A percentile compares a stretch with the other conserved stretches of the same genome.
Conservation (phyloP, 2,797 vertebrate species). For the Philypnodon macrostomus region DNA sequence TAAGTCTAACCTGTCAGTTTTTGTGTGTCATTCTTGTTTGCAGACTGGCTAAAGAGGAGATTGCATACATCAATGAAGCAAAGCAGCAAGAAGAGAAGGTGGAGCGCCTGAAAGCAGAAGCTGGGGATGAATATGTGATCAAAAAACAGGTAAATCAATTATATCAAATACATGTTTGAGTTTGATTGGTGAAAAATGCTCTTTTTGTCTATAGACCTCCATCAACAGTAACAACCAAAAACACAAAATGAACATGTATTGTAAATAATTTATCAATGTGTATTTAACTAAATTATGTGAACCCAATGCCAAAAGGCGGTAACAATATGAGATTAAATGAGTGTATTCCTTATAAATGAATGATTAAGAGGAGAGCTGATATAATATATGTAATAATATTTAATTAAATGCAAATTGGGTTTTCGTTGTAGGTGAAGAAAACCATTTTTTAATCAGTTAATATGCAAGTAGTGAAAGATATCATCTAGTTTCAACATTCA, state of each 20-base stretch:
- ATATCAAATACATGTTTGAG: neutral
- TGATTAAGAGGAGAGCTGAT: too few relatives aligned
- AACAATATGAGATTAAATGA: too few relatives aligned
- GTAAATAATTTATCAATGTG: too few relatives aligned
- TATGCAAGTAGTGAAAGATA: too few relatives aligned
- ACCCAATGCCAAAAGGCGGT: too few relatives aligned
- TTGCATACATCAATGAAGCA: slow-evolving; percentile 87
- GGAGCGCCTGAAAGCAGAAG: slow-evolving; percentile 87
- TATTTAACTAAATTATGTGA: too few relatives aligned
- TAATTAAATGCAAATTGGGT: too few relatives aligned
- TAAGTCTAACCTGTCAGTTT: slow-evolving; percentile 15
- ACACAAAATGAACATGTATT: neutral
- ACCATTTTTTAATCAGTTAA: too few relatives aligned
- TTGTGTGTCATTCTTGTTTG: slow-evolving; percentile 7
- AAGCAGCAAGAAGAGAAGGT: slow-evolving; percentile 91
- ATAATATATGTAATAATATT: too few relatives aligned
- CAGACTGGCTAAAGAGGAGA: slow-evolving; percentile 90
- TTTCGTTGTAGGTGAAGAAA: too few relatives aligned
- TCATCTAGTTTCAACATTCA: too few relatives aligned
- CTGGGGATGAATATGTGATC: slow-evolving; percentile 84
- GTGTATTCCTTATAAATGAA: too few relatives aligned
- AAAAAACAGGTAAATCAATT: slow-evolving; percentile 86
- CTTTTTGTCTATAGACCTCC: slow-evolving; percentile 48
- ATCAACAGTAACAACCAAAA: slow-evolving; percentile 21
- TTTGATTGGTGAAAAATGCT: neutral